Evolutionary conservation across 2,888 invertebrate species (phyloP), one percentile per base, ranked within the genome.

Genomic region (Pristionchus mayeri): DNA sequence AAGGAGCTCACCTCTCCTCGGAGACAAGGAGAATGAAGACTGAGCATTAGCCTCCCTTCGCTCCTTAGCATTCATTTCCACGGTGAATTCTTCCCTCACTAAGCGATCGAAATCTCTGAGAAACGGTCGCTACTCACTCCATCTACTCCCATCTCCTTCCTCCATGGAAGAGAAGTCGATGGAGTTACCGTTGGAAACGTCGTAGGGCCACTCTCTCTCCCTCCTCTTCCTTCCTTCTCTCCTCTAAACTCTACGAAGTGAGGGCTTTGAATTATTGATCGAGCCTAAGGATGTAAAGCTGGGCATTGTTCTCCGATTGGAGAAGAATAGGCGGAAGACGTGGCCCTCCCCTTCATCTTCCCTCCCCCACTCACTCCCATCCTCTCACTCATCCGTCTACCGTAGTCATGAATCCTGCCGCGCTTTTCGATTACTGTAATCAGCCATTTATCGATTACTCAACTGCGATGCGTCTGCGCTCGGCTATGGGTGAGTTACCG

Each of bases 61-160:
- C 75, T 75, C 76, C 76, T 78, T 50, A 50, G 50, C 76, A 78
- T 78, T 78, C 76, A 78, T 78, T 78, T 50, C 76, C 76, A n/a
- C 24, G 76, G 80, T 57, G 80, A 80, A 57, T 52, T 57, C 34
- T 37, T 40, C 57, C 27, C 40, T 3, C 21, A 16, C 37, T 27
- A 57, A 37, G 57, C 80, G 57, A 80, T 37, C 52, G 57, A 52
- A 50, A 37, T 80, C 54, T 80, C 80, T 80, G 54, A 80, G 80
- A 80, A 57, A 80, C 80, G 54, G 80, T 80, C 40, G 48, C 80
- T 50, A 37, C 37, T 57, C 57, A n/a, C 60, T 57, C 24, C 80
- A 16, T 54, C 44, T 40, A 18, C 57, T 80, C 80, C 30, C 21
- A 37, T 37, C 50, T 30, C 52, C 57, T 27, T 57, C 80, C 21